Conservation (phyloP, 2,888 invertebrate species). For the Podotricha telesiphe region DNA sequence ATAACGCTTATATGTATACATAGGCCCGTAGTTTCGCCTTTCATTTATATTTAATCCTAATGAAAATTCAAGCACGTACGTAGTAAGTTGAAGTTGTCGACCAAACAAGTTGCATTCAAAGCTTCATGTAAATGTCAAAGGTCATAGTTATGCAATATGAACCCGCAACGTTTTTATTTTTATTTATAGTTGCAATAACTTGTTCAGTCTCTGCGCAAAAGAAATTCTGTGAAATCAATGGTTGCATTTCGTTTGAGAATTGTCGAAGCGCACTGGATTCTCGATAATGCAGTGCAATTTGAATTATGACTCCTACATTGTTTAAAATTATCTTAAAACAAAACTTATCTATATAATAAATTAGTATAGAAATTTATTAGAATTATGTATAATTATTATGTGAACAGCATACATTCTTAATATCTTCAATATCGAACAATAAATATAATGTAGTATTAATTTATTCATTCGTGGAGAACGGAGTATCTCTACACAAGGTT, state of each 20-base stretch:
- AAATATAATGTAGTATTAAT: no score
- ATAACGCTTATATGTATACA: no score
- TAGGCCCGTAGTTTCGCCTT: not conserved
- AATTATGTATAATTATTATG: no score
- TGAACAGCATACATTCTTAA: no score
- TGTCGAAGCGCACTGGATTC: not conserved
- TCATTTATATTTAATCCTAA: not conserved
- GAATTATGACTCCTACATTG: slow-evolving; percentile 9
- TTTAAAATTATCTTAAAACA: not conserved
- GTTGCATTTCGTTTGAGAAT: slow-evolving; percentile 19
- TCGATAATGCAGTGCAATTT: not conserved
- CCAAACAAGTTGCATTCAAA: slow-evolving; percentile 23
- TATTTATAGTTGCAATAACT: slow-evolving; percentile 23
- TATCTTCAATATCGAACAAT: no score
- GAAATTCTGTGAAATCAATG: slow-evolving; percentile 24
- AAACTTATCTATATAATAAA: not conserved
- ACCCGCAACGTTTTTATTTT: slow-evolving; percentile 13
- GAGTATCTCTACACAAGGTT: no score
- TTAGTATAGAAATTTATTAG: not conserved
- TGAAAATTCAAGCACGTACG: slow-evolving; percentile 2
- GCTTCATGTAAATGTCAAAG: slow-evolving; percentile 20
- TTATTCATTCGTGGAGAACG: no score
- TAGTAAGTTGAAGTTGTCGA: slow-evolving; percentile 4
- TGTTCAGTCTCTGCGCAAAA: slow-evolving; percentile 18
- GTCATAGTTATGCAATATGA: slow-evolving; percentile 22